Conservation (phyloP, 2,113 vertebrate species). For the Orientallactaga bullata region DNA sequence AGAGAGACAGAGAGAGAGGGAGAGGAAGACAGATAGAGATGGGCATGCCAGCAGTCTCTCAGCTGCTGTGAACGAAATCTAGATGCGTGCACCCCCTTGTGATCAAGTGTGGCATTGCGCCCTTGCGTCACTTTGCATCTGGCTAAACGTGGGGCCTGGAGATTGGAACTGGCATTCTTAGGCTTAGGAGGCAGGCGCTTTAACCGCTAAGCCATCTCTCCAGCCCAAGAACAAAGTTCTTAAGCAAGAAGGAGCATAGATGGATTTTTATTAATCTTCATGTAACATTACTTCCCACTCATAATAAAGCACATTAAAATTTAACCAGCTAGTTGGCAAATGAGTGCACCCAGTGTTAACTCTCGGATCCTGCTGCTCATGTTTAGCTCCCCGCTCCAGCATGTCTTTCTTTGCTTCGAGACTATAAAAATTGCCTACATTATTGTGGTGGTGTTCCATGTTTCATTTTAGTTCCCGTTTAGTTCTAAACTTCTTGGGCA, state of each 20-base stretch:
- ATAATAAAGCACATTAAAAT: constrained; percentile 65
- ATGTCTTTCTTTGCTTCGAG: constrained; percentile 34
- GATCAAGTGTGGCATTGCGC: too few relatives aligned
- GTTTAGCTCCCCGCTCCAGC: constrained; percentile 50
- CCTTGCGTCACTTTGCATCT: too few relatives aligned
- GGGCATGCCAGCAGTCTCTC: too few relatives aligned
- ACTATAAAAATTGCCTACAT: not conserved
- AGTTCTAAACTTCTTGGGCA: constrained; percentile 18
- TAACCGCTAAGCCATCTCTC: too few relatives aligned
- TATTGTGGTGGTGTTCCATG: constrained; percentile 1
- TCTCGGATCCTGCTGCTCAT: constrained; percentile 39
- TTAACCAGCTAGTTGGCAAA: constrained; percentile 75
- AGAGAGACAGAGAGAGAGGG: too few relatives aligned
- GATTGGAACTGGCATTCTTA: constrained; percentile 76
- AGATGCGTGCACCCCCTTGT: too few relatives aligned
- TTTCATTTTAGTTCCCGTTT: constrained; percentile 19
- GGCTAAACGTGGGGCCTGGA: too few relatives aligned
- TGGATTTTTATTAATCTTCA: constrained; percentile 71
- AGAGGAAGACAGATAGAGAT: too few relatives aligned
- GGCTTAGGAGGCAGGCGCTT: too few relatives aligned
- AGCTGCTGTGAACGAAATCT: too few relatives aligned
- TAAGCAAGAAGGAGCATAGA: constrained; percentile 24
- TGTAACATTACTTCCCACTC: constrained; percentile 67
- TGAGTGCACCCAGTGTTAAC: constrained; percentile 60
- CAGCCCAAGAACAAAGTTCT: constrained; percentile 62